Conservation (phyloP, 2,888 invertebrate species). For the Podabrus alpinus region DNA sequence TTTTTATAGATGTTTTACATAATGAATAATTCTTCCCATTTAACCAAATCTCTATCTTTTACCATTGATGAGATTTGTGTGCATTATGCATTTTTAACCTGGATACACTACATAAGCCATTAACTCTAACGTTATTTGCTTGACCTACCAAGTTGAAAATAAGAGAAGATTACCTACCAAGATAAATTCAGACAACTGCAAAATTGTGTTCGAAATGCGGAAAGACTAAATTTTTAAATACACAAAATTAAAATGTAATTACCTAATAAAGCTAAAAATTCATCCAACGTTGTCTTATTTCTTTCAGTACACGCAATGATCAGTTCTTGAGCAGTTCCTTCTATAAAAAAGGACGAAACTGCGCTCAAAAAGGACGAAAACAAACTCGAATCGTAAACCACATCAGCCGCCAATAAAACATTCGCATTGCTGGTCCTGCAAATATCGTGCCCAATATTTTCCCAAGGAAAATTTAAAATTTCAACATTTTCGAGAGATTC, state of each 20-base stretch:
- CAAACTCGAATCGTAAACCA: constrained; percentile 63
- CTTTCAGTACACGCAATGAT: constrained; percentile 66
- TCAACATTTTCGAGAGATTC: constrained; percentile 29
- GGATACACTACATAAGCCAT: not conserved
- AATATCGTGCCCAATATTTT: constrained; percentile 50
- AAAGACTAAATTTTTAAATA: not conserved
- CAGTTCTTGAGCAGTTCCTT: constrained; percentile 50
- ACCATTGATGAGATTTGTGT: too few species aligned
- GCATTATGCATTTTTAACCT: not conserved
- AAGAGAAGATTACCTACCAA: not conserved
- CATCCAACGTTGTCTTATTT: constrained; percentile 65
- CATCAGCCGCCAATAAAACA: constrained; percentile 63
- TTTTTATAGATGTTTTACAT: too few species aligned
- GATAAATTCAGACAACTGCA: not conserved
- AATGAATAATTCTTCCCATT: too few species aligned
- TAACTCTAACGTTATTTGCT: not conserved
- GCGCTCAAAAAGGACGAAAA: constrained; percentile 57
- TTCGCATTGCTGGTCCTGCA: constrained; percentile 50
- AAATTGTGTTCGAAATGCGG: not conserved
- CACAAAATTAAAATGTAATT: not conserved
- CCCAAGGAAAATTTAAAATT: constrained; percentile 59
- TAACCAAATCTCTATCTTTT: too few species aligned
- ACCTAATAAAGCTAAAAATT: constrained; percentile 57
- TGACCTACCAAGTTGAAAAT: not conserved
- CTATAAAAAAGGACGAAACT: constrained; percentile 53